phyloP scores from a whole-genome alignment of 2,797 vertebrate genomes.

The Dendrocincla fuliginosa region DNA sequence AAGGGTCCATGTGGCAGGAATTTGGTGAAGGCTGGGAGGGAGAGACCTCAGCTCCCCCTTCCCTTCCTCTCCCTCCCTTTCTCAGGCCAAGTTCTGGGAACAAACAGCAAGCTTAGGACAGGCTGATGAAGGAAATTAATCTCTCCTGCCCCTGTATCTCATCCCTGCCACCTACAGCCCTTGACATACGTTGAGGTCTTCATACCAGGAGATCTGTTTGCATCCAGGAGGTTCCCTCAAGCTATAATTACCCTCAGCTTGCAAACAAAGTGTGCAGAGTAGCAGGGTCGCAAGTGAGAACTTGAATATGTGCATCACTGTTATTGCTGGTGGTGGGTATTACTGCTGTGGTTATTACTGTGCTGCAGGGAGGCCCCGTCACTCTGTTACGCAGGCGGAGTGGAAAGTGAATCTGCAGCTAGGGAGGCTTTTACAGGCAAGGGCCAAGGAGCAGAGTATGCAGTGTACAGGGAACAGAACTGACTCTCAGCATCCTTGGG shows the following conservation, averaged over 20 bases:
- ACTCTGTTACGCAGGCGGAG: not conserved
- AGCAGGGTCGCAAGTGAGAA: not conserved
- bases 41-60: not conserved
- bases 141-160: not conserved
- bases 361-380: not conserved
- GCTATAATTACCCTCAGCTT: constrained; percentile 18
- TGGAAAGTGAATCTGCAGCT: not conserved
- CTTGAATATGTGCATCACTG: not conserved
- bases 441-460: not conserved
- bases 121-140: not conserved
- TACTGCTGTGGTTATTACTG: not conserved
- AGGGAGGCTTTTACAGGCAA: not conserved
- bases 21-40: constrained; percentile 19
- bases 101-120: not conserved
- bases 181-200: not conserved
- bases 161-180: not conserved
- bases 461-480: fast-evolving
- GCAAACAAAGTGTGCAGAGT: constrained; percentile 2
- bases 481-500: not conserved
- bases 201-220: not conserved
- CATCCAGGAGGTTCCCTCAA: not conserved
- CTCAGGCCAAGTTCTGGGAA: constrained; percentile 15
- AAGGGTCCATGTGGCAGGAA: constrained; percentile 55
- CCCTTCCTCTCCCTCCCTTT: not conserved
- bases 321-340: not conserved